Evolutionary conservation across 2,797 vertebrate species (phyloP).

Genomic region (Pipistrellus pipistrellus): DNA sequence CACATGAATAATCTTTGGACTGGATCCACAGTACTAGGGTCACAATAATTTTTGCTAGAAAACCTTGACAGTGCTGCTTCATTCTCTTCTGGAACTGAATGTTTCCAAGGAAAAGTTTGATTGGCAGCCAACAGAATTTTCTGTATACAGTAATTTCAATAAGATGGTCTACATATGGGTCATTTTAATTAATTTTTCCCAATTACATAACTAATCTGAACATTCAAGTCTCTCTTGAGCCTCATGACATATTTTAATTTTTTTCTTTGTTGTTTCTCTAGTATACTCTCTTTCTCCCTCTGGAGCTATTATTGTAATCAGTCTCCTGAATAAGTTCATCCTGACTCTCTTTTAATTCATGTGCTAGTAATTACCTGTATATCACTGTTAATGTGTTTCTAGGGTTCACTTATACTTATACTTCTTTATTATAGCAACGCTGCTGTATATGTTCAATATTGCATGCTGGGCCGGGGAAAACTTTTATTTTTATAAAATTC

Average conservation of each 20-base stretch:
- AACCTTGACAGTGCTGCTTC: background rate
- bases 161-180: conserved; percentile 33
- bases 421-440: background rate
- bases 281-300: background rate
- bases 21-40: background rate
- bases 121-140: conserved; percentile 29
- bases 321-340: background rate
- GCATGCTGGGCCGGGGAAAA: background rate
- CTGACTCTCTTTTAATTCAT: background rate
- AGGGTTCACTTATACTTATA: background rate
- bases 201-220: conserved; percentile 8
- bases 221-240: background rate
- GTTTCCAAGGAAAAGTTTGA: conserved; percentile 50
- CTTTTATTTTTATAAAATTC: conserved; percentile 72
- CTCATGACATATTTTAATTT: background rate
- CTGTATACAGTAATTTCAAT: conserved; percentile 46
- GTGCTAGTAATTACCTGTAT: background rate
- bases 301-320: background rate
- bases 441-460: background rate
- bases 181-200: background rate
- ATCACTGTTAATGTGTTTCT: background rate
- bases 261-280: background rate
- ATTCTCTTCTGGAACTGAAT: conserved; percentile 45
- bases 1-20: conserved; percentile 36
- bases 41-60: conserved; percentile 35